Evolutionary conservation across 2,113 vertebrate genomes (phyloP).

Genomic region (Anarrhichthys ocellatus): DNA sequence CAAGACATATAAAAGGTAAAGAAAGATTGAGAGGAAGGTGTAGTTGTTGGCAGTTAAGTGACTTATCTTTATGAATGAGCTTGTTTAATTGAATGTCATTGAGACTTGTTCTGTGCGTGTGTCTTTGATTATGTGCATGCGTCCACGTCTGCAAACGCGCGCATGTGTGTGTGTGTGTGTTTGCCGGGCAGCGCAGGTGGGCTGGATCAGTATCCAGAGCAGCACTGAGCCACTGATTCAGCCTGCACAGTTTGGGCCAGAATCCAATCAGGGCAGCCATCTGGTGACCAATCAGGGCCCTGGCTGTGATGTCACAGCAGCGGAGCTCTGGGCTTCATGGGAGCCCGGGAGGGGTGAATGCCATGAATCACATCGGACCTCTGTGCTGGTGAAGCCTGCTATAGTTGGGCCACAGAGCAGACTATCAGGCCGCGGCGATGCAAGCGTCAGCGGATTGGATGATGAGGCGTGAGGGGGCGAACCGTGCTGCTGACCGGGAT

Average conservation of each 20-base stretch:
- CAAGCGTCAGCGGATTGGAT: slow-evolving; percentile 39
- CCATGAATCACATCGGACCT: slow-evolving; percentile 73
- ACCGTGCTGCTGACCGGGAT: slow-evolving; percentile 44
- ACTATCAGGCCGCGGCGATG: slow-evolving; percentile 28
- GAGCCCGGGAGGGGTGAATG: slow-evolving; percentile 67
- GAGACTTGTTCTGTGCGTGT: slow-evolving; percentile 14
- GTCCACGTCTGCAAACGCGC: neutral
- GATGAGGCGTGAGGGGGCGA: slow-evolving; percentile 37
- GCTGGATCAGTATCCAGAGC: slow-evolving; percentile 76
- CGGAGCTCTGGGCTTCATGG: slow-evolving; percentile 59
- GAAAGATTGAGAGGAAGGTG: slow-evolving; percentile 65
- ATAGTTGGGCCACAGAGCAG: slow-evolving; percentile 22
- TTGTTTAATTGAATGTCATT: slow-evolving; percentile 64
- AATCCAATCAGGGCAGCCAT: slow-evolving; percentile 82
- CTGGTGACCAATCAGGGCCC: slow-evolving; percentile 83
- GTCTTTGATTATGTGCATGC: slow-evolving; percentile 21
- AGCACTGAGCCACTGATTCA: slow-evolving; percentile 78
- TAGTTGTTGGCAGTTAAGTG: slow-evolving; percentile 57
- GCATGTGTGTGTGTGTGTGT: slow-evolving; percentile 45
- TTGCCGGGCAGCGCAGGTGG: slow-evolving; percentile 65
- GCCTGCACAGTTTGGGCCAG: slow-evolving; percentile 74
- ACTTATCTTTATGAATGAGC: slow-evolving; percentile 68
- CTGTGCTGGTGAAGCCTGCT: slow-evolving; percentile 46
- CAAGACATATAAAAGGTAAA: slow-evolving; percentile 77
- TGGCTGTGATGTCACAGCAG: slow-evolving; percentile 79